These are phyloP conservation scores for Plagodis pulveraria DNA, from an alignment of 2,888 invertebrate species.

Conservation along the genomic window DNA sequence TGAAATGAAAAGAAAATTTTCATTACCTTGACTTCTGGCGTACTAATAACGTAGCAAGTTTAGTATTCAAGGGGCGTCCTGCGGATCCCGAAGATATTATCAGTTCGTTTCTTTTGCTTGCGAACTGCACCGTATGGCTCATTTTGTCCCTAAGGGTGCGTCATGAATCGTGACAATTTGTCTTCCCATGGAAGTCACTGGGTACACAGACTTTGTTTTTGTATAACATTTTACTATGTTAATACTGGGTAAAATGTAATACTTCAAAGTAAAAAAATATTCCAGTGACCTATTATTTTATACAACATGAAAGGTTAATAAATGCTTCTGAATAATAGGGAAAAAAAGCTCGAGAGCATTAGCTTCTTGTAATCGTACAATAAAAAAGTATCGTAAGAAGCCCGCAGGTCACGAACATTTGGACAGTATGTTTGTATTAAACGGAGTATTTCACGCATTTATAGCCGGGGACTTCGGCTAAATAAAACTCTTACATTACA, in stretches of 20 bases:
- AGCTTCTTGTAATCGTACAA: too few relatives aligned
- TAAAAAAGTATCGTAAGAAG: too few relatives aligned
- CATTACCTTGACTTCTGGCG: constrained; percentile 40
- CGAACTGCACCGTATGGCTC: constrained; percentile 40
- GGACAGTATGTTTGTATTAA: too few relatives aligned
- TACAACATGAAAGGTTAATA: too few relatives aligned
- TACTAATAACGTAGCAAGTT: constrained; percentile 51
- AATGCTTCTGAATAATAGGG: too few relatives aligned
- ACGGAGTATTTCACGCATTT: too few relatives aligned
- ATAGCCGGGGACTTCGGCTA: too few relatives aligned
- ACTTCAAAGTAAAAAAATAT: too few relatives aligned
- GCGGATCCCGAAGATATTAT: constrained; percentile 46
- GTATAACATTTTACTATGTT: constrained; percentile 10
- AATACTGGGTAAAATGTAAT: constrained; percentile 8
- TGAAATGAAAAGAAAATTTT: constrained; percentile 49
- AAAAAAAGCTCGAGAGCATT: too few relatives aligned
- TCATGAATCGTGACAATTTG: constrained; percentile 34
- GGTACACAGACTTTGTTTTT: constrained; percentile 16
- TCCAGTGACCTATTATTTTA: too few relatives aligned
- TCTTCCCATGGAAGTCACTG: constrained; percentile 30
- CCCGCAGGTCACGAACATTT: too few relatives aligned
- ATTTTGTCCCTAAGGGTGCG: constrained; percentile 40
- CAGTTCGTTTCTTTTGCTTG: constrained; percentile 46
- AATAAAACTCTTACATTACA: too few relatives aligned
- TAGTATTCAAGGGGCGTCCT: constrained; percentile 55